A percentile compares a stretch with the other conserved stretches of the same genome.
These are phyloP conservation scores for Palythoa grandiflora DNA, from an alignment of 92 coral and sea anemone species.

Conservation along the genomic window DNA sequence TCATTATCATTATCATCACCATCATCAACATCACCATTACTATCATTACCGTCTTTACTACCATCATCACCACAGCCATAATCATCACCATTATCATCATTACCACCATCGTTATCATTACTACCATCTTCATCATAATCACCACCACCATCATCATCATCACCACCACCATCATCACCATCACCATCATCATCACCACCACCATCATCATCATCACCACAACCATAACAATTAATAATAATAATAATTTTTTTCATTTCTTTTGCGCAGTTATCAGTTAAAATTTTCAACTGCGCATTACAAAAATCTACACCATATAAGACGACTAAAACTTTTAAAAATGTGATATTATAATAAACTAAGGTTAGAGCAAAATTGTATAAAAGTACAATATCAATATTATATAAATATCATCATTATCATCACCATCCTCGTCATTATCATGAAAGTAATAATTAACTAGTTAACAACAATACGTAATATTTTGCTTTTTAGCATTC, in stretches of 20 bases:
- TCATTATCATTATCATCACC: background rate
- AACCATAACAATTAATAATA: too few species aligned
- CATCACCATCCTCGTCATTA: background rate
- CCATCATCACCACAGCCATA: background rate
- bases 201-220: too few species aligned
- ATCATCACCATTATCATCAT: background rate
- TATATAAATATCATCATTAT: background rate
- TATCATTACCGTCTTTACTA: background rate
- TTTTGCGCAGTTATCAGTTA: too few species aligned
- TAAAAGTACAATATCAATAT: too few species aligned
- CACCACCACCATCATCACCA: background rate
- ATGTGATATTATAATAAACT: too few species aligned
- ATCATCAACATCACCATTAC: background rate
- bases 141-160: background rate
- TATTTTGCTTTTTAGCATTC: constrained; percentile 50
- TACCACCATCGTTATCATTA: background rate
- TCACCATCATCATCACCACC: background rate
- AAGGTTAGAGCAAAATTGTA: too few species aligned
- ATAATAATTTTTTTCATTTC: too few species aligned
- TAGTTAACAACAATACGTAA: background rate
- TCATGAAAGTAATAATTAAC: background rate
- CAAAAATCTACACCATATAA: too few species aligned
- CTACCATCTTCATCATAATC: background rate
- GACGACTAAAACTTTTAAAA: too few species aligned
- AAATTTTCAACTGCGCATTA: too few species aligned